Evolutionary conservation across 2,797 vertebrate genomes (phyloP).

Genomic region (Rhyacichthys aspro): DNA sequence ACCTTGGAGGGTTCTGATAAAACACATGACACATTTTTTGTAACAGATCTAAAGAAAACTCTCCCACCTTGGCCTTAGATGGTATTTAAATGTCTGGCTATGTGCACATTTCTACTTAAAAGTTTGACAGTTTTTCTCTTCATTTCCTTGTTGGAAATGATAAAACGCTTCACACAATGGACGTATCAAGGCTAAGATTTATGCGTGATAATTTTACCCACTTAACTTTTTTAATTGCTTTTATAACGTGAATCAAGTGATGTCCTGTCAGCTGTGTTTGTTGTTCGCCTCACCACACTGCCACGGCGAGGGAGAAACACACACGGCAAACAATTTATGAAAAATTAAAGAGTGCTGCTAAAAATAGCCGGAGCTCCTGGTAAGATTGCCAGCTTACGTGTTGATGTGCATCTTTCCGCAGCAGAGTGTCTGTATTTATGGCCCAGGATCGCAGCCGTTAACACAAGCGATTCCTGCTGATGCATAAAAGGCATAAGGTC

Average conservation of each 20-base stretch:
- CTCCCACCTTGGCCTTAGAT: too few relatives aligned
- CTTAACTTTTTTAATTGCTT: background rate
- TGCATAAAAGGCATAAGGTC: background rate
- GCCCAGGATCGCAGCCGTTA: constrained; percentile 1
- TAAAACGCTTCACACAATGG: background rate
- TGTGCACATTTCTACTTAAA: too few relatives aligned
- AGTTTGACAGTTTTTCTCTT: too few relatives aligned
- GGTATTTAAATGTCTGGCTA: too few relatives aligned
- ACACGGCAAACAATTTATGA: constrained; percentile 48
- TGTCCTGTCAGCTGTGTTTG: background rate
- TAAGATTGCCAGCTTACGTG: constrained; percentile 36
- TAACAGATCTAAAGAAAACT: too few relatives aligned
- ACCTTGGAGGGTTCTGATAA: too few relatives aligned
- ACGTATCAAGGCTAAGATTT: background rate
- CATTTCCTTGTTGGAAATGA: background rate
- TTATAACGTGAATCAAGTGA: background rate
- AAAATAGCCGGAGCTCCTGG: constrained; percentile 41
- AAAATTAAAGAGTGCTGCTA: constrained; percentile 58
- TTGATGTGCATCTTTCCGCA: constrained; percentile 19
- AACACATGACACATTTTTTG: too few relatives aligned
- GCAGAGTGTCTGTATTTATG: constrained; percentile 16
- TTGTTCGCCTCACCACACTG: constrained; percentile 8
- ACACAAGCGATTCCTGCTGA: background rate
- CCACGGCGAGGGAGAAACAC: constrained; percentile 23
- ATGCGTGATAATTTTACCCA: background rate